Evolutionary conservation across 2,888 invertebrate species (phyloP).

Genomic region (Agrotis puta): DNA sequence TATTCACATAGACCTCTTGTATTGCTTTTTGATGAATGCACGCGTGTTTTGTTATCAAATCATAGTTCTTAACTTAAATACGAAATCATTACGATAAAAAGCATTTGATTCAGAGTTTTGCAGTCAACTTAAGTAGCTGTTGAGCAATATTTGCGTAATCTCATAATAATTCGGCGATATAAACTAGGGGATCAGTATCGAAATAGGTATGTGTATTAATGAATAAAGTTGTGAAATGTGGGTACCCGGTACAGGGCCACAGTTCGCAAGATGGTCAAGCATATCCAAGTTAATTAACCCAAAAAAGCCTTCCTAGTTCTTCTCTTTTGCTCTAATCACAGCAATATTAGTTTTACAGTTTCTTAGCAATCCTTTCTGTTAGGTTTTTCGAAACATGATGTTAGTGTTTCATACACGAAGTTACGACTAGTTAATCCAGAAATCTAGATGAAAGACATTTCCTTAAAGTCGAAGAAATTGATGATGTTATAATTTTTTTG

Average conservation of each 20-base stretch:
- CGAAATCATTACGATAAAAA: conserved; percentile 35
- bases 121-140: neutral
- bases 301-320: neutral
- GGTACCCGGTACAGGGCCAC: neutral
- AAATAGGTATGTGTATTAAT: conserved; percentile 49
- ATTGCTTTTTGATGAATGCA: conserved; percentile 55
- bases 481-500: neutral
- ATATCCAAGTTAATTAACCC: neutral
- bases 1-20: conserved; percentile 36
- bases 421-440: neutral
- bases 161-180: conserved; percentile 17
- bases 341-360: neutral
- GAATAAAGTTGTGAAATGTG: conserved; percentile 1
- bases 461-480: neutral
- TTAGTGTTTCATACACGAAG: neutral
- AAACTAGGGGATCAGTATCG: conserved; percentile 55
- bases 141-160: conserved; percentile 2
- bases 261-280: neutral
- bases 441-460: neutral
- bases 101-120: conserved; percentile 3
- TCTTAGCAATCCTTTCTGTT: neutral
- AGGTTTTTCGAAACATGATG: neutral
- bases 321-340: neutral
- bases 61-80: conserved; percentile 33
- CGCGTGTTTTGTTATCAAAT: conserved; percentile 36